These are phyloP conservation scores for Heliopora coerulea DNA, from an alignment of 92 coral and sea anemone genomes.

Conservation along the genomic window DNA sequence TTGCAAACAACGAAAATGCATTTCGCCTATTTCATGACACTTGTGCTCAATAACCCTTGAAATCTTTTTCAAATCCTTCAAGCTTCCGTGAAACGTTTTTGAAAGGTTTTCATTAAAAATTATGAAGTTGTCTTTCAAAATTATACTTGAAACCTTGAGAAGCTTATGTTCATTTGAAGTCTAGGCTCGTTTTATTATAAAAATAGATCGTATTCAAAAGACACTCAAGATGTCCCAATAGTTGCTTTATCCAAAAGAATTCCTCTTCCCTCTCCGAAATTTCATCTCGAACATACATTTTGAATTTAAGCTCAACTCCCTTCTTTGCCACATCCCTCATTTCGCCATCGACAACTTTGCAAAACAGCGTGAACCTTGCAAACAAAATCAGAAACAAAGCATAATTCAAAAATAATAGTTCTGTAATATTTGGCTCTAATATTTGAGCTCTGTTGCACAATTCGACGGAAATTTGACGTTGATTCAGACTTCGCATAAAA, in stretches of 20 bases:
- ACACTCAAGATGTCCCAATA: constrained; percentile 33
- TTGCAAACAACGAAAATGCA: neutral
- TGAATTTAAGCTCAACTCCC: constrained; percentile 21
- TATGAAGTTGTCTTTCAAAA: constrained; percentile 24
- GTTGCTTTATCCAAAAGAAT: constrained; percentile 4
- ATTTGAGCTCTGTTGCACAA: no score
- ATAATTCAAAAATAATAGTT: no score
- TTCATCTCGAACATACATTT: constrained; percentile 26
- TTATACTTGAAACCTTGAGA: constrained; percentile 12
- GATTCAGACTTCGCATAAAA: no score
- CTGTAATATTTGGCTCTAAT: no score
- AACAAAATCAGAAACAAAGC: no score
- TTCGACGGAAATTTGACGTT: no score
- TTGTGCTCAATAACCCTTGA: constrained; percentile 28
- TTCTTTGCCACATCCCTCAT: constrained; percentile 31
- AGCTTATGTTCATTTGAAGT: constrained; percentile 32
- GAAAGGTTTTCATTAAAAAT: constrained; percentile 33
- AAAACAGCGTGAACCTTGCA: constrained; percentile 23
- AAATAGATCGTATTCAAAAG: constrained; percentile 29
- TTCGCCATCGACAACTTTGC: constrained; percentile 44
- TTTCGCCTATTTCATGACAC: constrained; percentile 9
- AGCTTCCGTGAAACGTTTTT: constrained; percentile 37
- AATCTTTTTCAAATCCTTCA: neutral
- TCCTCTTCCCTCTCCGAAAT: constrained; percentile 39
- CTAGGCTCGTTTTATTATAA: constrained; percentile 31